Evolutionary conservation across 2,113 vertebrate genomes (phyloP).

Genomic region (Oryctolagus cuniculus): DNA sequence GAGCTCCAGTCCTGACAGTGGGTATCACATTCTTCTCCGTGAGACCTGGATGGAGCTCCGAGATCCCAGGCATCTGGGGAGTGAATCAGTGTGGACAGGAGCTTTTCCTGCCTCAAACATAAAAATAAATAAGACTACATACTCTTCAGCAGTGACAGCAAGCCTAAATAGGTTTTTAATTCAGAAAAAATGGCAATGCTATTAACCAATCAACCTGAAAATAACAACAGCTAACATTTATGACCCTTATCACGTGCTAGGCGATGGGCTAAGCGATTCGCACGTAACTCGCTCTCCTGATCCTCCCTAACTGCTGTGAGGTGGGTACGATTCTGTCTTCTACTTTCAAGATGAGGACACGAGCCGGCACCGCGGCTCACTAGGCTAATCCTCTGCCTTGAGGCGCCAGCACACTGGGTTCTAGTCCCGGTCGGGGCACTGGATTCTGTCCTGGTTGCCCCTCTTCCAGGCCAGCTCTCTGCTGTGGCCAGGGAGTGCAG

Average conservation of each 20-base stretch:
- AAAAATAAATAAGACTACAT: background rate
- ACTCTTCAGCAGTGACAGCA: constrained; percentile 23
- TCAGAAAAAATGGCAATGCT: background rate
- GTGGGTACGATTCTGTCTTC: background rate
- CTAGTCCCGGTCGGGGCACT: no score
- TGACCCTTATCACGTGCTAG: background rate
- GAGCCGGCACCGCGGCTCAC: no score
- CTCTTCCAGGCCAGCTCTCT: no score
- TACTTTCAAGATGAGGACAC: constrained; percentile 49
- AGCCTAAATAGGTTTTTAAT: constrained; percentile 40
- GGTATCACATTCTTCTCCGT: background rate
- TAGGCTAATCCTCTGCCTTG: no score
- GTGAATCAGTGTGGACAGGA: background rate
- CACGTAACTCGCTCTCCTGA: background rate
- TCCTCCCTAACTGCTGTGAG: background rate
- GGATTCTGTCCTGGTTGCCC: no score
- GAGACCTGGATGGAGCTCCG: no score
- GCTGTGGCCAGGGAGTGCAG: no score
- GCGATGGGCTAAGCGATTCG: background rate
- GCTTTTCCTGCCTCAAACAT: no score
- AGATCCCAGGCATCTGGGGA: no score
- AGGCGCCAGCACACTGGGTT: no score
- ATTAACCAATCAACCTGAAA: constrained; percentile 15
- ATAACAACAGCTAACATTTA: constrained; percentile 21
- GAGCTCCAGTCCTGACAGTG: background rate